Percentiles rank a stretch among this genome's conserved stretches.
These are phyloP conservation scores for Paedocypris micromegethes DNA, from an alignment of 2,797 vertebrate genomes.

Conservation along the genomic window DNA sequence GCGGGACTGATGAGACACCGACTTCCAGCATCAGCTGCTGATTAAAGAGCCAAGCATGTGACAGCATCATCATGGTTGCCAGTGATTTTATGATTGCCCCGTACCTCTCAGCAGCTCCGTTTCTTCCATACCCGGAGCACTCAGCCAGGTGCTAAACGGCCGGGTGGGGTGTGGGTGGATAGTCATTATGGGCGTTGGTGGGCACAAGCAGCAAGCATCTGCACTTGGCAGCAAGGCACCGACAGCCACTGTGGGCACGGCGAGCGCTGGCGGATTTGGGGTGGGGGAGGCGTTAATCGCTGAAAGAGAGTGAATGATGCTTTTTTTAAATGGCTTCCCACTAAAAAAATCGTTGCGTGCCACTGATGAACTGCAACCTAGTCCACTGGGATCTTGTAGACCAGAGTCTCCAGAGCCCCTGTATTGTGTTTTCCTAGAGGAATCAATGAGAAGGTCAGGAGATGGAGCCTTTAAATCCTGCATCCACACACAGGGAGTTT, in stretches of 20 bases:
- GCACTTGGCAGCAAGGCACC: constrained; percentile 63
- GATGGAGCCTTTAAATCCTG: constrained; percentile 55
- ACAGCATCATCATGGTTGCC: constrained; percentile 3
- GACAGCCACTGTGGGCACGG: constrained; percentile 46
- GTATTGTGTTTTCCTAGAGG: constrained; percentile 25
- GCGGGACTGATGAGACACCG: constrained; percentile 16
- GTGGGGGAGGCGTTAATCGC: constrained; percentile 64
- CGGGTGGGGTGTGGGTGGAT: constrained; percentile 51
- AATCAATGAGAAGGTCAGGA: constrained; percentile 49
- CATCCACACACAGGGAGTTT: constrained; percentile 54
- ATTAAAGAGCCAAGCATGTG: constrained; percentile 23
- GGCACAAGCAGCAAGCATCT: constrained; percentile 67
- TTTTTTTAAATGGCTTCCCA: constrained; percentile 19
- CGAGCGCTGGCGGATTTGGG: constrained; percentile 36
- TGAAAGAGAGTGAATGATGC: constrained; percentile 52
- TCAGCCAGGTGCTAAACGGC: constrained; percentile 74
- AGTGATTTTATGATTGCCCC: constrained; percentile 19
- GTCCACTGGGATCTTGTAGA: constrained; percentile 8
- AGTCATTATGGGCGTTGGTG: constrained; percentile 38
- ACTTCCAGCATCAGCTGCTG: constrained; percentile 30
- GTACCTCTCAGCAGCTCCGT: constrained; percentile 3
- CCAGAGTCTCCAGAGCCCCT: constrained; percentile 12
- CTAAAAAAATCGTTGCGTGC: not conserved
- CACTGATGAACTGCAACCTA: constrained; percentile 13
- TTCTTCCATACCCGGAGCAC: constrained; percentile 58